Evolutionary conservation across 1,140 invertebrate species (phyloP), one percentile per base, ranked within the genome.

Genomic region (Drosophila fuyamai): DNA sequence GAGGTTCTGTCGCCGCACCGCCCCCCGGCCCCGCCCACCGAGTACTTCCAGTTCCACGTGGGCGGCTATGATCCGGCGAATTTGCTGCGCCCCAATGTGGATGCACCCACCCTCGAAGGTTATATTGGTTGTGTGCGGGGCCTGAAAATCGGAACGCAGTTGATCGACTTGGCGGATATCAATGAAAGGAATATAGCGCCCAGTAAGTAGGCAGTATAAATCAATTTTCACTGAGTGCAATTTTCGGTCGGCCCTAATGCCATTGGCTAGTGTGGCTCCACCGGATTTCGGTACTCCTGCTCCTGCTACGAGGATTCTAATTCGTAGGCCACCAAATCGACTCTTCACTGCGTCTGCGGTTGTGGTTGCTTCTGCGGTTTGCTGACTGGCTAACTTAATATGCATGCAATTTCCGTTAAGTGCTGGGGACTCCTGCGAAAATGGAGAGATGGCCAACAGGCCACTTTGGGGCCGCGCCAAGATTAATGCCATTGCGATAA

Each of bases 61-160:
- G 98, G 97, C 47, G 97, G 97, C 16, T 97, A 97, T 79, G 96
- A 97, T 92, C 93, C 94, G 1, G 94, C 95, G 81, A 96, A 96
- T 81, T 92, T 97, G 41, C 92, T 96, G 60, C 93, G 95, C 36
- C 94, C 95, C 6, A 94, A 94, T 36, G 92, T 94, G 50, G 94
- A 95, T 41, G 93, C 93, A 1, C 80, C 92, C 1, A 88, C 95
- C 4, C 94, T 94, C 4, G 94, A 97, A 65, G 94, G 94, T 5
- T 97, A 97, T 86, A 95, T 97, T 12, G 97, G 98, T 1, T 99
- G 97, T 85, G 94, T 98, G 14, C 94, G 97, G 73, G 98, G 98
- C 9, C 94, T 98, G 43, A 97, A 97, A 94, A 97, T 98, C 63
- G 97, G 96, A 16, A 94, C 96, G 58, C 95, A 95, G 79, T 94